phyloP scores from a whole-genome alignment of 2,888 invertebrate genomes.

The Amphipyra berbera region DNA sequence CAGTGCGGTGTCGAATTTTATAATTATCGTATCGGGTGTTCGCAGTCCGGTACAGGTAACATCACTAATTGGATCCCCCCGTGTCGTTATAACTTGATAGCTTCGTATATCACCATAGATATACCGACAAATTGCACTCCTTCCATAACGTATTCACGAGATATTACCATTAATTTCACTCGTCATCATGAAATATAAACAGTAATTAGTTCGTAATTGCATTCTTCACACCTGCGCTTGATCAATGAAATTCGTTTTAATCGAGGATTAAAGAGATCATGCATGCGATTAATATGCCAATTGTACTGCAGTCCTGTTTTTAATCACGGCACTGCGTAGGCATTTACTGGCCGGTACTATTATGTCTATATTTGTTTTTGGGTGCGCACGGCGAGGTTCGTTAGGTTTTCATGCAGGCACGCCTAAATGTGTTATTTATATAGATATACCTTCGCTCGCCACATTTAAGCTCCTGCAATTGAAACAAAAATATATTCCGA shows the following conservation, averaged over 20 bases:
- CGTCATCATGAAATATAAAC: constrained; percentile 31
- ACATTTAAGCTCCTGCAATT: neutral
- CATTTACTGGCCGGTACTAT: neutral
- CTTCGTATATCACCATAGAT: constrained; percentile 61
- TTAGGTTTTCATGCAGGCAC: constrained; percentile 14
- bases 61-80: constrained; percentile 64
- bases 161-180: constrained; percentile 31
- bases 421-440: neutral
- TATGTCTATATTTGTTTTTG: neutral
- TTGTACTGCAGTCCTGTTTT: constrained; percentile 18
- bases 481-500: constrained; percentile 9
- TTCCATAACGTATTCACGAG: constrained; percentile 40
- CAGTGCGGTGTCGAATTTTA: constrained; percentile 54
- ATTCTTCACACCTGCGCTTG: constrained; percentile 13
- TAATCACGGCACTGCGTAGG: constrained; percentile 9
- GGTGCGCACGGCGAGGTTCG: neutral
- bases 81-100: constrained; percentile 61
- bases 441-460: neutral
- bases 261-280: constrained; percentile 35
- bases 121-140: constrained; percentile 58
- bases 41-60: constrained; percentile 55
- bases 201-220: constrained; percentile 31
- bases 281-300: constrained; percentile 25
- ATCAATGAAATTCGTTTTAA: constrained; percentile 26
- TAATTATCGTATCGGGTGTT: constrained; percentile 53